These are phyloP conservation scores for Microdon myrmicae DNA, from an alignment of 2,888 invertebrate genomes.

Conservation along the genomic window DNA sequence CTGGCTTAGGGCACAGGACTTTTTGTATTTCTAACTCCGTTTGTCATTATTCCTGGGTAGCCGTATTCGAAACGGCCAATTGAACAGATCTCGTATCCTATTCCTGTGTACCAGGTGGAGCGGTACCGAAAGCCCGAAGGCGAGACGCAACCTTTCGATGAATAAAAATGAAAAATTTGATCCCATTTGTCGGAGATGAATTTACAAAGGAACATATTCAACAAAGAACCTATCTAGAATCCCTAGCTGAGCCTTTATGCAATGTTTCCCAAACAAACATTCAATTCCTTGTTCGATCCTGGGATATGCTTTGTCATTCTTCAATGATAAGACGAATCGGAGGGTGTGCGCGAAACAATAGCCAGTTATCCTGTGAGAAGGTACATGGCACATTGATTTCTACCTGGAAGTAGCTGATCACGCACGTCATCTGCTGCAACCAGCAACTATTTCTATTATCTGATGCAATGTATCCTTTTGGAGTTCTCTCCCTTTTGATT, in stretches of 20 bases:
- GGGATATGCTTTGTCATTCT: constrained; percentile 17
- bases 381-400: constrained; percentile 8
- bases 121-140: constrained; percentile 8
- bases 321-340: not conserved
- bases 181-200: constrained; percentile 46
- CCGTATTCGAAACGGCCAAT: constrained; percentile 37
- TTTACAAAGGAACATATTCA: constrained; percentile 31
- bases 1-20: constrained; percentile 15
- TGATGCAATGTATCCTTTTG: constrained; percentile 34
- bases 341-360: not conserved
- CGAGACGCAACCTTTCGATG: constrained; percentile 36
- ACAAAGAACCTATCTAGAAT: constrained; percentile 27
- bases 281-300: constrained; percentile 6
- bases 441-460: constrained; percentile 40
- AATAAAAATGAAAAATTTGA: constrained; percentile 51
- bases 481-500: constrained; percentile 10
- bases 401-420: constrained; percentile 16
- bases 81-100: constrained; percentile 29
- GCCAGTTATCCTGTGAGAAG: constrained; percentile 24
- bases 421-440: constrained; percentile 9
- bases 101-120: constrained; percentile 23
- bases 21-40: too few species aligned
- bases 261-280: constrained; percentile 49
- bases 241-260: constrained; percentile 35
- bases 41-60: too few species aligned